phyloP scores from a whole-genome alignment of 2,888 invertebrate species.

The Cheilosia variabilis region DNA sequence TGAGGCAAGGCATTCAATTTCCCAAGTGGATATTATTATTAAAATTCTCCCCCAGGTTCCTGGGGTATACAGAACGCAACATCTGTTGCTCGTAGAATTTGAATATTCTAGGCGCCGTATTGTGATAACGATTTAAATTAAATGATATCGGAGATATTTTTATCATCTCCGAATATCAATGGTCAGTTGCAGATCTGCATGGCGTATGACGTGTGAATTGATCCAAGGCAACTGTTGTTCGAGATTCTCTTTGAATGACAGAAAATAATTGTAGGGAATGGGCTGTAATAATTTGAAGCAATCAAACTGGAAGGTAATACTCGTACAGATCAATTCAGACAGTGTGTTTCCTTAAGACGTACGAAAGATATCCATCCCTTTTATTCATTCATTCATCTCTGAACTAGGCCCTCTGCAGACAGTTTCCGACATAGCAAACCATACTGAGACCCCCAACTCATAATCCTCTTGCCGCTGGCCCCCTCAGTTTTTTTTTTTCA shows the following conservation, averaged over 20 bases:
- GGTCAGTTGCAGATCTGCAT: conserved; percentile 7
- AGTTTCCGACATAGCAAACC: too few relatives aligned
- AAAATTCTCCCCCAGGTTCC: conserved; percentile 16
- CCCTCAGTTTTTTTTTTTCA: too few relatives aligned
- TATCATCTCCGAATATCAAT: conserved; percentile 29
- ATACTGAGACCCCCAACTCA: too few relatives aligned
- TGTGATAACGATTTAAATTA: conserved; percentile 43
- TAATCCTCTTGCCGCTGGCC: too few relatives aligned
- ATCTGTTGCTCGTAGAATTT: conserved; percentile 30
- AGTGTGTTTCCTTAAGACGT: neutral
- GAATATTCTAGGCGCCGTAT: conserved; percentile 68
- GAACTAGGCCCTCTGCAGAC: too few relatives aligned
- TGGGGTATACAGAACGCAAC: neutral
- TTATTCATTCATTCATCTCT: too few relatives aligned
- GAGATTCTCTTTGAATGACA: too few relatives aligned
- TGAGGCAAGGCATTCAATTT: conserved; percentile 66
- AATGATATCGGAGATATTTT: neutral
- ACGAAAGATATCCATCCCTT: too few relatives aligned
- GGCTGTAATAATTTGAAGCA: conserved; percentile 17
- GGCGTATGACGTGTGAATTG: neutral
- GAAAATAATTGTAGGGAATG: conserved; percentile 8
- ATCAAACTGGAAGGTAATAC: too few relatives aligned
- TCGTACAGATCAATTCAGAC: neutral
- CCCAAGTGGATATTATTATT: conserved; percentile 51
- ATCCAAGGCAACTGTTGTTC: too few relatives aligned